Conservation (phyloP, 1,140 invertebrate genomes). For the Diabrotica undecimpunctata region DNA sequence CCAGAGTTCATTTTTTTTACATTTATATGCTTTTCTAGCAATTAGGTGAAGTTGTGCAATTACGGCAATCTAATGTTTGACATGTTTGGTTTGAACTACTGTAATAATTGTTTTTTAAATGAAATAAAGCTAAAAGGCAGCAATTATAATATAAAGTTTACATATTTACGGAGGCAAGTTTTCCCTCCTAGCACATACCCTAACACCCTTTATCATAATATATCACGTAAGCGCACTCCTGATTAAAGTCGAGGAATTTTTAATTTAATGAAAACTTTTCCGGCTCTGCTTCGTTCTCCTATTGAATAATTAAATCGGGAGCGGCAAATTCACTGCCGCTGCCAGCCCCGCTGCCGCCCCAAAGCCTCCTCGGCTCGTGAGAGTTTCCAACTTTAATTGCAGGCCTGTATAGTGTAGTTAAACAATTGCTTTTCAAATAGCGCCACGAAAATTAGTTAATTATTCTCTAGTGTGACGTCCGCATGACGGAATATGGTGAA, state of each 20-base stretch:
- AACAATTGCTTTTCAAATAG: conserved; percentile 3
- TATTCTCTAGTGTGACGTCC: not conserved
- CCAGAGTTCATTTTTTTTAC: too few species aligned
- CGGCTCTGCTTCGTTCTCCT: conserved; percentile 1
- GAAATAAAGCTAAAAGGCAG: not conserved
- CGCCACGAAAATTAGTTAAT: not conserved
- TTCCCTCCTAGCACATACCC: not conserved
- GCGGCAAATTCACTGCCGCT: not conserved
- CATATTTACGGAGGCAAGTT: not conserved
- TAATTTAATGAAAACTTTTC: conserved; percentile 3
- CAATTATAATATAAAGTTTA: not conserved
- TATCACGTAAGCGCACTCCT: not conserved
- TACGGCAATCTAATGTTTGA: too few species aligned
- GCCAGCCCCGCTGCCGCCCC: too few species aligned
- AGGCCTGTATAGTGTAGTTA: conserved; percentile 2
- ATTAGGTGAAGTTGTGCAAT: too few species aligned
- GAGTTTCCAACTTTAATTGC: conserved; percentile 2
- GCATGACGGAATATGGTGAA: not conserved
- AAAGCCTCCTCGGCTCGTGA: conserved; percentile 1
- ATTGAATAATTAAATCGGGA: conserved; percentile 2
- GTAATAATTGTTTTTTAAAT: not conserved
- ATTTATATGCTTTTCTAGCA: too few species aligned
- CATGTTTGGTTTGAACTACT: not conserved
- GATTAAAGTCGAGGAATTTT: conserved; percentile 2
- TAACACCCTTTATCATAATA: not conserved